phyloP scores from a whole-genome alignment of 2,888 invertebrate genomes.

The Eilema caniola region DNA sequence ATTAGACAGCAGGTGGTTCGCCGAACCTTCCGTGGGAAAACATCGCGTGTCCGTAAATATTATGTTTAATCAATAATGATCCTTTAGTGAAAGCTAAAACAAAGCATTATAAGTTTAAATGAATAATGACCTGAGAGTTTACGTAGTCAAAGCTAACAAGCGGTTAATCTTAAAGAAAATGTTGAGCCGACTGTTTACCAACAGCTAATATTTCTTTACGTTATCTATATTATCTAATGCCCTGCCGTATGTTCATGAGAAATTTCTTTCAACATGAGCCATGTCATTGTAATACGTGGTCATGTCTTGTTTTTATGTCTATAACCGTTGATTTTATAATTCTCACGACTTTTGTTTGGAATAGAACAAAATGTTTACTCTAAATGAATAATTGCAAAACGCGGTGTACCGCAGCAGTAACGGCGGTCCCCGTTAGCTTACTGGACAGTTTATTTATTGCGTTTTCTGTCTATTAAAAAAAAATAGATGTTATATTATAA shows the following conservation, averaged over 20 bases:
- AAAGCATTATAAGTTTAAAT: conserved; percentile 15
- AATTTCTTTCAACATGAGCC: conserved; percentile 13
- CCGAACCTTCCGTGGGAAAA: conserved; percentile 22
- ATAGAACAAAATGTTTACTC: conserved; percentile 6
- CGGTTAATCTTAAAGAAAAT: conserved; percentile 23
- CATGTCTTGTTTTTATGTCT: conserved; percentile 6
- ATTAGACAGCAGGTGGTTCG: conserved; percentile 17
- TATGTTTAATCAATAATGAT: conserved; percentile 24
- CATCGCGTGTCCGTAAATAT: conserved; percentile 22
- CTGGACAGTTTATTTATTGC: not conserved
- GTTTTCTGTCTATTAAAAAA: not conserved
- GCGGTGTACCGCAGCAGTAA: not conserved
- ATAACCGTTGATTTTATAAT: conserved; percentile 6
- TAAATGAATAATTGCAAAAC: conserved; percentile 3
- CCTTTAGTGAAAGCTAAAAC: conserved; percentile 24
- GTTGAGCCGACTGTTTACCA: conserved; percentile 29
- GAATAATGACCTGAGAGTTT: conserved; percentile 16
- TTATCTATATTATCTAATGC: conserved; percentile 32
- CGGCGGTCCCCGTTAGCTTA: not conserved
- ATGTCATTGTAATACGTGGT: conserved; percentile 6
- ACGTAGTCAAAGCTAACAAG: conserved; percentile 15
- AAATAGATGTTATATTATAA: not conserved
- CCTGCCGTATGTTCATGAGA: conserved; percentile 19
- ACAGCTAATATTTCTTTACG: conserved; percentile 29
- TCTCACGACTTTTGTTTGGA: conserved; percentile 4